Evolutionary conservation across 2,888 invertebrate genomes (phyloP).

Genomic region (Drosophila nigricruria): DNA sequence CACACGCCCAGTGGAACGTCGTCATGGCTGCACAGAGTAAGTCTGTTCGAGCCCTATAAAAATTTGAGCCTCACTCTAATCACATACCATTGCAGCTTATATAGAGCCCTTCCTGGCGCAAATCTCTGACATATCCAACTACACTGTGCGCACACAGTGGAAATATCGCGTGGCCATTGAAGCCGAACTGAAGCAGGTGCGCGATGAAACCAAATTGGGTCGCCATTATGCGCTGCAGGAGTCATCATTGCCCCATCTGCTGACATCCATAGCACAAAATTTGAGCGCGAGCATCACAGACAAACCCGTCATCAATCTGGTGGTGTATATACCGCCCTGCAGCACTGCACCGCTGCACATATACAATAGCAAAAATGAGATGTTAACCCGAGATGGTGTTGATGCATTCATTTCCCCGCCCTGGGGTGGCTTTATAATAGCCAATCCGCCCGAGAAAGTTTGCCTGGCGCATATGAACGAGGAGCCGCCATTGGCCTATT

Average conservation of each 20-base stretch:
- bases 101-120: conserved; percentile 91
- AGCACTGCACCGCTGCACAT: conserved; percentile 90
- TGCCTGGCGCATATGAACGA: conserved; percentile 86
- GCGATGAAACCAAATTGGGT: conserved; percentile 85
- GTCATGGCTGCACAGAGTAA: conserved; percentile 89
- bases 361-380: conserved; percentile 86
- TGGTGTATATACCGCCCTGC: conserved; percentile 93
- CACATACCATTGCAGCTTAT: conserved; percentile 87
- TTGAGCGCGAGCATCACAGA: conserved; percentile 93
- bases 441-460: conserved; percentile 88
- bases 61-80: not conserved
- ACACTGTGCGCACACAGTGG: conserved; percentile 95
- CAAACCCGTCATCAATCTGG: conserved; percentile 93
- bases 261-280: conserved; percentile 95
- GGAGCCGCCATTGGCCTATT: conserved; percentile 82
- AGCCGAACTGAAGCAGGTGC: conserved; percentile 89
- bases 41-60: not conserved
- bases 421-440: conserved; percentile 95
- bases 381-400: conserved; percentile 85
- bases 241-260: conserved; percentile 91
- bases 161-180: conserved; percentile 93
- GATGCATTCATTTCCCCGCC: conserved; percentile 93
- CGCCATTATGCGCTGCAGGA: conserved; percentile 89
- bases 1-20: conserved; percentile 90
- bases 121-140: conserved; percentile 90